Conservation (phyloP, 2,113 vertebrate species). For the Lichenostomus cassidix region DNA sequence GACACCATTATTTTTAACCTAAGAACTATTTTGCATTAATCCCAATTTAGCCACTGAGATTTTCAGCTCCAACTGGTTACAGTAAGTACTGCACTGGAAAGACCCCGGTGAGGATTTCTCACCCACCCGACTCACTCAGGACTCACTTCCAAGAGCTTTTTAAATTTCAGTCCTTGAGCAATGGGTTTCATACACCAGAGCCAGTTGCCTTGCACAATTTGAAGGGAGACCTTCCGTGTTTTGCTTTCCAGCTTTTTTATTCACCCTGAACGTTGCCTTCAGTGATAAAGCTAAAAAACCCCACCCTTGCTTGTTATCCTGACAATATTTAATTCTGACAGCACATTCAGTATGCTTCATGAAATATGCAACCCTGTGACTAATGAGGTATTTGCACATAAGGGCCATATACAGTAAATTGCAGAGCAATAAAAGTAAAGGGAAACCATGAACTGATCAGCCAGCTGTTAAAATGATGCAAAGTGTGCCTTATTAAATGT, state of each 20-base stretch:
- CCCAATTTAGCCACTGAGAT: background rate
- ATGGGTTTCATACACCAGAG: background rate
- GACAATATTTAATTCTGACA: conserved; percentile 73
- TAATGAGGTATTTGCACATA: conserved; percentile 59
- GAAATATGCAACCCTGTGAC: conserved; percentile 56
- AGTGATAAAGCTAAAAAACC: conserved; percentile 67
- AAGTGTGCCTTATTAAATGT: conserved; percentile 37
- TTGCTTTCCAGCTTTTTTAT: conserved; percentile 65
- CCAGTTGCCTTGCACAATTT: background rate
- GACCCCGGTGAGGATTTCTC: background rate
- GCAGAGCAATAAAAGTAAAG: conserved; percentile 52
- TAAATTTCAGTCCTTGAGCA: background rate
- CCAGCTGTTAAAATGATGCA: conserved; percentile 54
- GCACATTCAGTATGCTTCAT: conserved; percentile 29
- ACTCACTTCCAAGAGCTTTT: background rate
- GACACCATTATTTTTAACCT: background rate
- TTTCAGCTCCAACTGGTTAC: conserved; percentile 7
- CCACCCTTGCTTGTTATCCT: conserved; percentile 61
- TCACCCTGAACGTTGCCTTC: conserved; percentile 66
- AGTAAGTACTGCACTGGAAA: conserved; percentile 23
- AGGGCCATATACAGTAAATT: conserved; percentile 27
- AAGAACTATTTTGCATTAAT: conserved; percentile 24
- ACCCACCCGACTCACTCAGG: background rate
- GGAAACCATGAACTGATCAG: conserved; percentile 39
- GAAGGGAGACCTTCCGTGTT: background rate